phyloP scores from a whole-genome alignment of 2,888 invertebrate genomes.

The Chrysina gloriosa region DNA sequence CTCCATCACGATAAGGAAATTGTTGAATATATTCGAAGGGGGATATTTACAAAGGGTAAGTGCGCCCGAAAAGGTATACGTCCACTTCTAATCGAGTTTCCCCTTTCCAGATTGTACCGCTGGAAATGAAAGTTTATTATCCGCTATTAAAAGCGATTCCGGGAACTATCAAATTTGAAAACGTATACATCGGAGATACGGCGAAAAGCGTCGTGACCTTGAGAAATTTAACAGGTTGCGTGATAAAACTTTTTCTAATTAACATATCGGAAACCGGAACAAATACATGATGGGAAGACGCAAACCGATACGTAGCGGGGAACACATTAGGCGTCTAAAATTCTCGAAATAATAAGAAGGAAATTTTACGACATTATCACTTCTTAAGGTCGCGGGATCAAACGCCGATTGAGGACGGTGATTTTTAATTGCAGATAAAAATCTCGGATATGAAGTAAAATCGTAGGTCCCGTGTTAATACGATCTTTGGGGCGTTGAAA shows the following conservation, averaged over 20 bases:
- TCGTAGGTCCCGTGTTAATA: too few species aligned
- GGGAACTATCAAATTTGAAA: slow-evolving; percentile 52
- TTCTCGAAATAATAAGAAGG: too few species aligned
- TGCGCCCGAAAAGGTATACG: neutral
- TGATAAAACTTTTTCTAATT: neutral
- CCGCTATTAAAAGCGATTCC: slow-evolving; percentile 52
- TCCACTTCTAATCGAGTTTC: neutral
- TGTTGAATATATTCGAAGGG: slow-evolving; percentile 43
- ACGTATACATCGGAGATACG: slow-evolving; percentile 50
- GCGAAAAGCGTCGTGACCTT: slow-evolving; percentile 50
- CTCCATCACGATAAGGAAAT: slow-evolving; percentile 38
- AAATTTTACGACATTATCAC: too few species aligned
- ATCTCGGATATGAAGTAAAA: too few species aligned
- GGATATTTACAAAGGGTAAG: slow-evolving; percentile 42
- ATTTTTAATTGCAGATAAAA: too few species aligned
- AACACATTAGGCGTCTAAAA: too few species aligned
- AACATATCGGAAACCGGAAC: neutral
- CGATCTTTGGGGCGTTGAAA: too few species aligned
- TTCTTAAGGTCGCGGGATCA: too few species aligned
- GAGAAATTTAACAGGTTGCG: slow-evolving; percentile 49
- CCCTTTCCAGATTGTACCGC: slow-evolving; percentile 50
- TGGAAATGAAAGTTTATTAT: slow-evolving; percentile 52
- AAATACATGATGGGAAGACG: too few species aligned
- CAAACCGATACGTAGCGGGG: too few species aligned
- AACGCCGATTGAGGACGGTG: too few species aligned